phyloP scores from a whole-genome alignment of 2,113 vertebrate species.

The Empidonax traillii region DNA sequence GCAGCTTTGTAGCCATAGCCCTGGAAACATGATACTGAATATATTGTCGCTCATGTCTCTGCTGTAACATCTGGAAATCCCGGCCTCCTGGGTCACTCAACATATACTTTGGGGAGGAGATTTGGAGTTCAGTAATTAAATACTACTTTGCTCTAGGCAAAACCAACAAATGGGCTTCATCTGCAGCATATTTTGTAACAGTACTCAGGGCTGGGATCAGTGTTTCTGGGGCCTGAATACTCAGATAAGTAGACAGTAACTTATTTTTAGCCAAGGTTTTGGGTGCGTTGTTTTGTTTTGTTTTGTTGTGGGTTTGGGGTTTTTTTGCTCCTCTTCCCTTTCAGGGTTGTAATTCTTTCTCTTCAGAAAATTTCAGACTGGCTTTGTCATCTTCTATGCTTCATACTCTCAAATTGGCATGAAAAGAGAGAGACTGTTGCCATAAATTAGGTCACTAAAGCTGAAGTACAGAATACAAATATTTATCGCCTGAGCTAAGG shows the following conservation, averaged over 20 bases:
- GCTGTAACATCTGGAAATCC: slow-evolving; percentile 27
- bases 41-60: neutral
- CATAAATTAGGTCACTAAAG: slow-evolving; percentile 69
- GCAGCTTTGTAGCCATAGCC: neutral
- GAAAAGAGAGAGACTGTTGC: slow-evolving; percentile 31
- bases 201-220: neutral
- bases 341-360: slow-evolving; percentile 29
- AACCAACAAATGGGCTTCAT: slow-evolving; percentile 42
- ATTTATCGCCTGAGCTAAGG: slow-evolving; percentile 24
- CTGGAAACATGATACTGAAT: neutral
- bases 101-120: slow-evolving; percentile 25
- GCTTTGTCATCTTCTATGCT: slow-evolving; percentile 52
- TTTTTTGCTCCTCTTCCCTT: neutral
- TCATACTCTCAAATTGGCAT: slow-evolving; percentile 43
- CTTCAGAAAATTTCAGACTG: slow-evolving; percentile 48
- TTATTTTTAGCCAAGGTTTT: slow-evolving; percentile 45
- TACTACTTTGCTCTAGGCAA: slow-evolving; percentile 52
- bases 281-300: neutral
- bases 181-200: slow-evolving; percentile 19
- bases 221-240: neutral
- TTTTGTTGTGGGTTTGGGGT: neutral
- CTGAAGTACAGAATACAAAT: slow-evolving; percentile 56
- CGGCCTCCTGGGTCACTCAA: neutral
- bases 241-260: neutral
- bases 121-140: slow-evolving; percentile 38